Evolutionary conservation across 2,888 invertebrate species (phyloP).

Genomic region (Hemicrepidius hirtus): DNA sequence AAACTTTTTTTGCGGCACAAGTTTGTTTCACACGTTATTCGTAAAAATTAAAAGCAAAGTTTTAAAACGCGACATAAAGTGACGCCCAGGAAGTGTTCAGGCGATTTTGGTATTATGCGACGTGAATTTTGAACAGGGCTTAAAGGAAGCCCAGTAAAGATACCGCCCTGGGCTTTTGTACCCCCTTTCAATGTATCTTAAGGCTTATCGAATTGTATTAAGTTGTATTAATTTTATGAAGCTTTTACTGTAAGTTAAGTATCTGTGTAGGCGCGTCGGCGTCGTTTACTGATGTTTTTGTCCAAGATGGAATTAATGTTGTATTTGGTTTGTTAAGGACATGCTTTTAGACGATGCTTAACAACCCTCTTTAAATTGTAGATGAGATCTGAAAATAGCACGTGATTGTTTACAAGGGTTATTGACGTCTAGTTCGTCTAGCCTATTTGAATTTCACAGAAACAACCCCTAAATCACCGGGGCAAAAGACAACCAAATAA

Average conservation of each 20-base stretch:
- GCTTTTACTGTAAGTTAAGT: too few relatives aligned
- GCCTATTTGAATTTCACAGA: too few relatives aligned
- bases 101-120: slow-evolving; percentile 7
- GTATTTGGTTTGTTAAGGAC: neutral
- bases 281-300: too few relatives aligned
- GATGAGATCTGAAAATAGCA: too few relatives aligned
- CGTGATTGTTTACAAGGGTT: too few relatives aligned
- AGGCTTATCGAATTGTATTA: neutral
- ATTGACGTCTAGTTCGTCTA: too few relatives aligned
- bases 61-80: slow-evolving; percentile 20
- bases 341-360: neutral
- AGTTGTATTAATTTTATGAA: too few relatives aligned
- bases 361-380: too few relatives aligned
- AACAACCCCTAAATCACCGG: too few relatives aligned
- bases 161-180: neutral
- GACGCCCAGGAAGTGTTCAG: slow-evolving; percentile 15
- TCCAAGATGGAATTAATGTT: neutral
- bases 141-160: neutral
- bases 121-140: slow-evolving; percentile 11
- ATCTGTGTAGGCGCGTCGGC: too few relatives aligned
- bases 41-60: slow-evolving; percentile 32
- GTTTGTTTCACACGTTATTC: neutral
- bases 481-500: too few relatives aligned
- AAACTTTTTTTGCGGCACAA: neutral
- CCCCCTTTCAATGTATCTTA: neutral